Base-by-base conservation (phyloP, 1,140 invertebrate species). In the Rhynchophorus ferrugineus region DNA sequence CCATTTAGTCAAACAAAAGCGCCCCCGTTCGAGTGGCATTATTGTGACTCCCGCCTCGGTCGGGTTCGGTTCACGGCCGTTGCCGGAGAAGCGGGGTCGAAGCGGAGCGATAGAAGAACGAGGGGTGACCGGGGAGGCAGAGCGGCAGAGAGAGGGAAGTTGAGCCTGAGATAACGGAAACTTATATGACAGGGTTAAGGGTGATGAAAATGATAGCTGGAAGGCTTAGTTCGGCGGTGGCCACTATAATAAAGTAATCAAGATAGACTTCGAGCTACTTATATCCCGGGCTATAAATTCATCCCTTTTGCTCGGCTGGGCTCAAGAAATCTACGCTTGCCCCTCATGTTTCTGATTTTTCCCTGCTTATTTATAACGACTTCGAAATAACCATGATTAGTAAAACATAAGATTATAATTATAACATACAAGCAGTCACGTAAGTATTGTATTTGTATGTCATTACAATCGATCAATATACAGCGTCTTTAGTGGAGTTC, bases 121-220 rank as follows among this genome's bases (percentile, higher is more conserved):
- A 5, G 19, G 41, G 7, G 7, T 3, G 41, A 7, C 41, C 44
- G 56, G 19, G 48, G n/a, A n/a, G n/a, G 24, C 24, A 43, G 41
- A 16, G 7, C 3, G 41, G 14, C 41, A 49, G 56, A 21, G 48
- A 41, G 48, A 52, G 35, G 49, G 18, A 48, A 49, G 20, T 29
- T 29, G 43, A 65, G 65, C 21, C 38, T 22, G 43, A 65, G 65
- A 69, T 69, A 69, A 69, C 65, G 66, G 62, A 65, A 69, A 69
- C 67, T 69, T 69, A 69, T 69, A 69, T 69, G 67, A 69, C 67
- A 68, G 67, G 67, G 67, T 69, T 69, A 69, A 69, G 67, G 67
- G 67, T 69, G 67, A 66, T 65, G 66, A 68, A 68, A 69, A 68
- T 65, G 67, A 68, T 68, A 67, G 66, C 65, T 59, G 45, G 44